These are phyloP conservation scores for Cepaea hortensis DNA, from an alignment of 2,888 invertebrate genomes.

Conservation along the genomic window DNA sequence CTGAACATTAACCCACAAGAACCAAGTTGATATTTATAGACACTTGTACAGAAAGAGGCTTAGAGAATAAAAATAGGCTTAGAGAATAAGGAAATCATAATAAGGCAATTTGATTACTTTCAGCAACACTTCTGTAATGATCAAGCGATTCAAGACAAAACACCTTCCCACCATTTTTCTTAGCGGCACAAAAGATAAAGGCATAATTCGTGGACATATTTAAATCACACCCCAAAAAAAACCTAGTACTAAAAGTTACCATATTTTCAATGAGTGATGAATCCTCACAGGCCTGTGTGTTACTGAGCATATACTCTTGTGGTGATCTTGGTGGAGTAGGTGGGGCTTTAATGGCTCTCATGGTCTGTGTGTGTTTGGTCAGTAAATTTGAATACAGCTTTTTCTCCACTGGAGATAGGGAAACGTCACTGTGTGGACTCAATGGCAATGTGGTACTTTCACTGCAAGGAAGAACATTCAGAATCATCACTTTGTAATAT, in stretches of 20 bases:
- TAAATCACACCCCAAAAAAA: neutral
- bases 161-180: no score
- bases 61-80: no score
- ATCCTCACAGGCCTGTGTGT: conserved; percentile 9
- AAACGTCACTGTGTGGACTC: conserved; percentile 60
- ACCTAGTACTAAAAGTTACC: conserved; percentile 1
- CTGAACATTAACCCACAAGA: no score
- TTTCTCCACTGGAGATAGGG: conserved; percentile 68
- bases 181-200: no score
- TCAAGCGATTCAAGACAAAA: no score
- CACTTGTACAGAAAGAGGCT: no score
- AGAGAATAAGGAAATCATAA: no score
- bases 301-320: conserved; percentile 26
- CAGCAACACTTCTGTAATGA: no score
- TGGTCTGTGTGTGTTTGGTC: conserved; percentile 39
- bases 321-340: conserved; percentile 48
- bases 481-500: no score
- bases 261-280: conserved; percentile 35
- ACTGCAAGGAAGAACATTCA: conserved; percentile 53
- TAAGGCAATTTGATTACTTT: no score
- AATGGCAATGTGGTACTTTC: conserved; percentile 64
- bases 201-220: no score
- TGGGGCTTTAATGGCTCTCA: conserved; percentile 39
- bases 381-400: conserved; percentile 54
- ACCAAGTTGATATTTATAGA: no score